Percentiles rank a stretch among this genome's conserved stretches.
Evolutionary conservation across 1,140 invertebrate genomes (phyloP).

Genomic region (Sycophaga agraensis): DNA sequence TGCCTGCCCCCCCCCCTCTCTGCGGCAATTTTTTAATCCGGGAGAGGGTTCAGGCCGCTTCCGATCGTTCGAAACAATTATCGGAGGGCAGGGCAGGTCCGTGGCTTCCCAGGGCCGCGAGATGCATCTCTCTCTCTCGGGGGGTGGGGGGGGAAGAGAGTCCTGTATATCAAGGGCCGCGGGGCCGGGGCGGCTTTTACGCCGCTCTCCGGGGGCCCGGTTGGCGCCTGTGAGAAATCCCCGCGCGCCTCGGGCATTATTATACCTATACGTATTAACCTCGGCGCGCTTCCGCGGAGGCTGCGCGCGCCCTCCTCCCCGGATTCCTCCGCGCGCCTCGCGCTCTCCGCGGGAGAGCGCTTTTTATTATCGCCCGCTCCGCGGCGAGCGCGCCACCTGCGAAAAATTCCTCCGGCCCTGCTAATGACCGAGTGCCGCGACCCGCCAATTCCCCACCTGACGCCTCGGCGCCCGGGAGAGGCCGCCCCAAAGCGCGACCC

Average conservation of each 20-base stretch:
- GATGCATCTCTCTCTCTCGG: too few relatives aligned
- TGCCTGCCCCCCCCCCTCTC: too few relatives aligned
- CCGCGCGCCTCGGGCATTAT: conserved; percentile 1
- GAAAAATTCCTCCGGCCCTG: conserved; percentile 4
- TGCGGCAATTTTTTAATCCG: too few relatives aligned
- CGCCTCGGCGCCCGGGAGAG: not conserved
- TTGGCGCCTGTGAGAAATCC: conserved; percentile 21
- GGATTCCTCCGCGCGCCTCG: not conserved
- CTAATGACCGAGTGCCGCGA: conserved; percentile 6
- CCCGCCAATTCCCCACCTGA: too few relatives aligned
- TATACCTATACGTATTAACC: conserved; percentile 20
- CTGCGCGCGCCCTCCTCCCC: not conserved
- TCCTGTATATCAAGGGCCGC: too few relatives aligned
- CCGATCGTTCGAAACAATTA: too few relatives aligned
- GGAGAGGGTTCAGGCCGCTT: too few relatives aligned
- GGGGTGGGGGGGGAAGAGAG: too few relatives aligned
- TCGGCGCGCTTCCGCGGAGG: conserved; percentile 16
- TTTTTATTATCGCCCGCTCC: conserved; percentile 18
- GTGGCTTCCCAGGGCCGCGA: too few relatives aligned
- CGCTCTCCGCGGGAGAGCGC: not conserved
- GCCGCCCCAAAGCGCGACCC: too few relatives aligned
- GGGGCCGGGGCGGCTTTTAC: conserved; percentile 12
- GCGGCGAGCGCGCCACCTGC: not conserved
- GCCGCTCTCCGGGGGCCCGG: too few relatives aligned
- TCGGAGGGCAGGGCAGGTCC: too few relatives aligned